These are phyloP conservation scores for Itoplectis maculator DNA, from an alignment of 2,888 invertebrate genomes.

Conservation along the genomic window DNA sequence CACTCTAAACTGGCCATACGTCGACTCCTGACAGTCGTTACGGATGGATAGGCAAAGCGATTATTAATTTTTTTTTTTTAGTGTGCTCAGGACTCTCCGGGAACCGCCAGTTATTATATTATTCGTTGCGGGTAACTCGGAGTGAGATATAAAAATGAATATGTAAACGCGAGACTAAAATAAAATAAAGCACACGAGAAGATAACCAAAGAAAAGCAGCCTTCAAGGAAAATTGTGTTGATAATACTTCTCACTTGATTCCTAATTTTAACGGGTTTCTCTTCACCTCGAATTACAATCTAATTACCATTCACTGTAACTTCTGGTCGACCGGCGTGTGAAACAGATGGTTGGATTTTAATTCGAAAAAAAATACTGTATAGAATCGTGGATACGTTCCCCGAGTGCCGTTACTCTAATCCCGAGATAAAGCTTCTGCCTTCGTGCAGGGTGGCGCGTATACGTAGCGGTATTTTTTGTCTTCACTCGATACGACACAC, in stretches of 20 bases:
- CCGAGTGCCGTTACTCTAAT: conserved; percentile 54
- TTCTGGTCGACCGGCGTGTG: too few species aligned
- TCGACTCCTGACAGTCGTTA: background rate
- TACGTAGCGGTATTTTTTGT: conserved; percentile 56
- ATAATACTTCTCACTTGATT: too few species aligned
- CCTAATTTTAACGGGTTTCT: too few species aligned
- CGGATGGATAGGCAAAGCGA: background rate
- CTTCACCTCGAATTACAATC: too few species aligned
- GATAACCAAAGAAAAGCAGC: too few species aligned
- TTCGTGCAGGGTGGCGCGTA: conserved; percentile 6
- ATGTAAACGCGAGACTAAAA: background rate
- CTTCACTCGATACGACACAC: background rate
- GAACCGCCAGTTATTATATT: background rate
- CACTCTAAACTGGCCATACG: background rate
- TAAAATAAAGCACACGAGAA: background rate
- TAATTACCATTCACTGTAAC: too few species aligned
- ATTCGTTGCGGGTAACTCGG: background rate
- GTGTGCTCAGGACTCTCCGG: background rate
- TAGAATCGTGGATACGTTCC: conserved; percentile 18
- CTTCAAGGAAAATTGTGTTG: too few species aligned
- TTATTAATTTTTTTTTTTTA: background rate
- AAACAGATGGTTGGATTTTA: background rate
- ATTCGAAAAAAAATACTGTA: background rate
- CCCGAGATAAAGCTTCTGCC: conserved; percentile 35
- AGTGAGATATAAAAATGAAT: background rate